Evolutionary conservation across 2,113 vertebrate species (phyloP), one percentile per base, ranked within the genome.

Genomic region (Lepus timidus): DNA sequence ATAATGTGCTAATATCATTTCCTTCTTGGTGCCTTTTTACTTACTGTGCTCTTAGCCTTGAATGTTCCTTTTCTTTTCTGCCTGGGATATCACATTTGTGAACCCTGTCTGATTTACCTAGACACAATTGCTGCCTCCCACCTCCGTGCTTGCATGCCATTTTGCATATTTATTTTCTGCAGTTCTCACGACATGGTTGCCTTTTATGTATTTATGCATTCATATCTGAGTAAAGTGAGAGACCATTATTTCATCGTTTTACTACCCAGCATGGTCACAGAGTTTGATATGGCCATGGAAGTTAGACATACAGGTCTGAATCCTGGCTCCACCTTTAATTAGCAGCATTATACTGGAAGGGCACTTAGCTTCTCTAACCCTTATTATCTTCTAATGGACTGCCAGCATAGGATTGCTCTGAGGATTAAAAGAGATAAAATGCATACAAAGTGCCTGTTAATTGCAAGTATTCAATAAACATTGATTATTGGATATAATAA

Each of bases 341-440:
- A 85, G 39, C 33, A 81, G 39, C 65, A 65, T 58, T 39, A 23
- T 85, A 52, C 75, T 27, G 52, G 84, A 93, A 93, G 58, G 81
- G 6, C 29, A n/a, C 90, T 61, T 95, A 85, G 74, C 62, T 88
- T 87, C 13, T 81, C 31, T 61, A 58, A 58, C 20, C 29, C 10
- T 65, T 58, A 31, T 88, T 83, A 62, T 86, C 68, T 68, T 36
- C 61, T 36, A 94, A 39, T 62, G n/a, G 19, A 62, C 29, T 0
- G 5, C n/a, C 61, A 33, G 62, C 67, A 51, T 14, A 89, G 17
- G 29, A 58, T 73, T 78, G 6, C 23, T 92, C 76, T 96, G 85
- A 80, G 33, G 81, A 65, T 0, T 91, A 85, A 92, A 82, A 70
- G 36, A 88, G 33, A 73, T 51, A 80, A 96, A 95, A 82, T 58